Conservation (phyloP, 2,113 vertebrate genomes). For the Ailurus styani region DNA sequence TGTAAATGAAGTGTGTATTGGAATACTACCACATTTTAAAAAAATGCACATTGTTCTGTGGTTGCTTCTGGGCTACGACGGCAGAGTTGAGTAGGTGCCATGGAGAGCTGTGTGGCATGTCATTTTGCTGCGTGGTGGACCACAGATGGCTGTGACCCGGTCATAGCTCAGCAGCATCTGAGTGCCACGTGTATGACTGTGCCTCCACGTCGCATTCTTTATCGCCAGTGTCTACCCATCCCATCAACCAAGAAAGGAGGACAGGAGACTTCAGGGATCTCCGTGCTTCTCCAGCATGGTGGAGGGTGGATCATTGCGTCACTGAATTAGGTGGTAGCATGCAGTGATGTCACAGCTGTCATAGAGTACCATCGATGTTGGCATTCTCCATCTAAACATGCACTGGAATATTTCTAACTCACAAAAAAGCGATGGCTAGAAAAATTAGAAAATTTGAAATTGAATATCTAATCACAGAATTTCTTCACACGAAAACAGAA, state of each 20-base stretch:
- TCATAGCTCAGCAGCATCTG: no score
- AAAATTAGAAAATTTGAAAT: background rate
- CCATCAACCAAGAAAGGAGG: background rate
- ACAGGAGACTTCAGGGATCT: background rate
- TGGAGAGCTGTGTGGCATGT: no score
- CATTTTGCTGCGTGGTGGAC: rapidly evolving
- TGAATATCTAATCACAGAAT: background rate
- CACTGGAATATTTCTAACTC: background rate
- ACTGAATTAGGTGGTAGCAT: background rate
- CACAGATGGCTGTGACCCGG: no score
- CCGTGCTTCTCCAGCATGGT: background rate
- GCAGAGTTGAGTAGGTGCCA: rapidly evolving
- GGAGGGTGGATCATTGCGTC: background rate
- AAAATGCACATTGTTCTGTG: background rate
- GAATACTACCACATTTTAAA: background rate
- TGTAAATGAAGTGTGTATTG: background rate
- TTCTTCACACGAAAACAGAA: background rate
- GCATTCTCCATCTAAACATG: background rate
- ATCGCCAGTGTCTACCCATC: background rate
- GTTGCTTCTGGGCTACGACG: rapidly evolving
- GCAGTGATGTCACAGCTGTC: background rate
- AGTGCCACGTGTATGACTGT: rapidly evolving
- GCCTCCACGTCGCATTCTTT: background rate
- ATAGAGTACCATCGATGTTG: background rate
- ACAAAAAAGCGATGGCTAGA: background rate